A percentile compares a stretch with the other conserved stretches of the same genome.
Conservation (phyloP, 2,797 vertebrate genomes). For the Myripristis murdjan region DNA sequence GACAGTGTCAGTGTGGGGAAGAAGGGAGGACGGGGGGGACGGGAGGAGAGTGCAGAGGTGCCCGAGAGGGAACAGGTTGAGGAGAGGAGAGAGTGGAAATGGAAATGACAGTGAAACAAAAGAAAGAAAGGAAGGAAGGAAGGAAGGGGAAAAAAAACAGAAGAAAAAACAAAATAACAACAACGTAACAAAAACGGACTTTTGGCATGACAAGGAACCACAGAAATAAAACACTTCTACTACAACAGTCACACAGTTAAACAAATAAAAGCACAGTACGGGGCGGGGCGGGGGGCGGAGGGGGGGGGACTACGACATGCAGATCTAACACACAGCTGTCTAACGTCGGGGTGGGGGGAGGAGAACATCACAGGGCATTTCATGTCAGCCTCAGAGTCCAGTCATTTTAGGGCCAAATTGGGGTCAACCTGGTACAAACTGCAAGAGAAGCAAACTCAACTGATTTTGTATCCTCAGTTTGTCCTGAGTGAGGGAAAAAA, state of each 20-base stretch:
- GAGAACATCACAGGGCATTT: conserved; percentile 39
- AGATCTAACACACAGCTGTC: conserved; percentile 86
- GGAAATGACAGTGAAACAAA: conserved; percentile 80
- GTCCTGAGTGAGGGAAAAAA: too few species aligned
- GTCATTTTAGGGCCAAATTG: too few species aligned
- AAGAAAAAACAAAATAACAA: conserved; percentile 93
- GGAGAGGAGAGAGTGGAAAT: conserved; percentile 69
- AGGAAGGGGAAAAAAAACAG: conserved; percentile 85
- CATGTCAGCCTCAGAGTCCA: conserved; percentile 27
- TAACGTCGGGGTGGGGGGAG: conserved; percentile 86
- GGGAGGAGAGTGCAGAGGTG: conserved; percentile 35
- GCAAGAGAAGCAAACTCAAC: too few species aligned
- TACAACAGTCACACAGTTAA: conserved; percentile 85
- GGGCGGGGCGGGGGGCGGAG: too few species aligned
- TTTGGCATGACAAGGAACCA: conserved; percentile 83
- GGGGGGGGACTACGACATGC: conserved; percentile 77
- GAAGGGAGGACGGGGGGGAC: not conserved
- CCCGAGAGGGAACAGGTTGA: conserved; percentile 57
- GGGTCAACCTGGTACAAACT: too few species aligned
- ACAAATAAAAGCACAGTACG: conserved; percentile 78
- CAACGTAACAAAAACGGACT: conserved; percentile 89
- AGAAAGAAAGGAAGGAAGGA: conserved; percentile 74
- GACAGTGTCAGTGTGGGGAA: conserved; percentile 23
- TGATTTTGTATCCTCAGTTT: too few species aligned
- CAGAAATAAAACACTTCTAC: conserved; percentile 89